Evolutionary conservation across 2,113 vertebrate genomes (phyloP), one percentile per base, ranked within the genome.

Genomic region (Triplophysa tibetana): DNA sequence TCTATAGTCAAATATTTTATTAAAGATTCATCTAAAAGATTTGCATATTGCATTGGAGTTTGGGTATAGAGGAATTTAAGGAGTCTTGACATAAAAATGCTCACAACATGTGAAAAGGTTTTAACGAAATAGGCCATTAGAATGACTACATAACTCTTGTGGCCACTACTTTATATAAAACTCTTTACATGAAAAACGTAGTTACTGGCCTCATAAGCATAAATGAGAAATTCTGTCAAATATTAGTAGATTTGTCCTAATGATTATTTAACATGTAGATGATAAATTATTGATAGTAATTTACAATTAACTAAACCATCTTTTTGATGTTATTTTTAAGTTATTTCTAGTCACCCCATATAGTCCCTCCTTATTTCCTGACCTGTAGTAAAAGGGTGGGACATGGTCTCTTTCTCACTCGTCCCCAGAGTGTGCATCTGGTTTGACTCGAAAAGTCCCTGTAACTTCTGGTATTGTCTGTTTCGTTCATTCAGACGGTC

Each of bases 401-500:
- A 54, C 16, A 29, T 56, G n/a, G 16, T 2, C 8, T 90, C 88
- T 81, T 85, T 84, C 10, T 90, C 90, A 29, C 77, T 86, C 54
- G 93, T 89, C 84, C 93, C 92, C 89, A 96, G 93, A 83, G 94
- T 95, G 24, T 93, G 93, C 48, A 96, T 88, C 50, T 94, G 93
- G 78, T 96, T 87, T 11, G 93, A 94, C 87, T 97, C 94, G 24
- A 96, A 96, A 14, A 96, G 91, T 48, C 94, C 94, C 85, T 96
- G 95, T 0, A 97, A 91, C 60, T 96, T 96, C 88, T 96, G 94
- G 89, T 96, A 95, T 84, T 96, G 95, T 21, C 93, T 88, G 90
- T 95, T 96, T 85, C 94, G 92, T 82, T 96, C 95, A 93, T 95
- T 94, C 82, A 97, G 92, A 82, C 93, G 92, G 88, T 96, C 95